phyloP scores from a whole-genome alignment of 2,888 invertebrate genomes.

The Nasonovia ribisnigri region DNA sequence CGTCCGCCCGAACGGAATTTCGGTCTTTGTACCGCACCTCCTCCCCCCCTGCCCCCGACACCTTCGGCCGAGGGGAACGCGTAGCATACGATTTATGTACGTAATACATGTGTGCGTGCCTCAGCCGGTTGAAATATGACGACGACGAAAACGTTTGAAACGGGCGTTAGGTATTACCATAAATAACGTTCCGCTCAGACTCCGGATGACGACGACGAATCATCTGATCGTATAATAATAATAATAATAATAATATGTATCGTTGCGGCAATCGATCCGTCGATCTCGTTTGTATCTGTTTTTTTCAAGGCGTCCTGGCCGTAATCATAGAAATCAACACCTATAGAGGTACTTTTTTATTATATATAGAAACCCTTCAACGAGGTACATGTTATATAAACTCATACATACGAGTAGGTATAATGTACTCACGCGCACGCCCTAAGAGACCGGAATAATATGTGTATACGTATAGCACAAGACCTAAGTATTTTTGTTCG shows the following conservation, averaged over 20 bases:
- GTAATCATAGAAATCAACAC: constrained; percentile 35
- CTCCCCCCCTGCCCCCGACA: neutral
- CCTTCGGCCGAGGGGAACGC: neutral
- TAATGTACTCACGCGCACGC: neutral
- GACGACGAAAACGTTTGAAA: neutral
- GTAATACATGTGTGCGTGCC: neutral
- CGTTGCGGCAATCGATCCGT: neutral
- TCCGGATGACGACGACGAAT: neutral
- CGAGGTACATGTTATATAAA: neutral
- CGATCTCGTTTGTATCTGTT: neutral
- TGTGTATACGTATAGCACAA: no score
- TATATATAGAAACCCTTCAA: neutral
- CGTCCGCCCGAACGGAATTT: constrained; percentile 7
- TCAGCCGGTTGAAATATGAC: constrained; percentile 14
- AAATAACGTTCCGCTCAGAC: constrained; percentile 16
- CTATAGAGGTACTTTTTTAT: neutral
- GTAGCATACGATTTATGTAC: neutral
- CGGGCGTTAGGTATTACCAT: neutral
- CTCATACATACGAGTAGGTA: neutral
- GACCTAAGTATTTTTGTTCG: neutral
- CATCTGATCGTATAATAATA: neutral
- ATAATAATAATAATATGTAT: neutral
- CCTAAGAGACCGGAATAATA: neutral
- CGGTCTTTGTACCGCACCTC: constrained; percentile 9
- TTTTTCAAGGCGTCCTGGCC: neutral